Base-by-base conservation (phyloP, 2,888 invertebrate species). In the Cyrtodaria siliqua region DNA sequence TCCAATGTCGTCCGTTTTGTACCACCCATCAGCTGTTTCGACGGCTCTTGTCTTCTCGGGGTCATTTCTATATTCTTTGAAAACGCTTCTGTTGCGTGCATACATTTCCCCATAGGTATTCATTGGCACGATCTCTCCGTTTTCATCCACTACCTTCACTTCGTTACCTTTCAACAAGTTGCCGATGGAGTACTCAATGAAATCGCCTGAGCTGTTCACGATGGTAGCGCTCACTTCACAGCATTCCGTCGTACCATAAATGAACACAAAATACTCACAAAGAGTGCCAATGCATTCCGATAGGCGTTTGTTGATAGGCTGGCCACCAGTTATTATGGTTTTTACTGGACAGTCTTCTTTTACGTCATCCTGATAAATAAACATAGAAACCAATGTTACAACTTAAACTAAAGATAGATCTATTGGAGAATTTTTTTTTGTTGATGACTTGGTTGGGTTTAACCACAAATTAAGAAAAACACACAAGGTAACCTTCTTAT, bases 171-270 rank as follows among this genome's bases (percentile, higher is more conserved):
- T 23, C 6, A 20, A 8, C 4, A 20, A 2, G n/a, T 3, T 9
- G 16, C 44, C 44, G 16, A 3, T 9, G 6, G 44, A 44, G 16
- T 44, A 18, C 4, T 44, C 44, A 18, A 18, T 44, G 16, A 44
- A 44, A 16, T 16, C 16, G 16, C 16, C 44, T 18, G 6, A 16
- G 16, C 16, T 44, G 16, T 16, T 44, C 24, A 40, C n/a, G 20
- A 53, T 16, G 23, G 29, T 14, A 18, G 16, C 0, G n/a, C 24
- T 3, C 2, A 26, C 40, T 2, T 16, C 23, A 8, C 42, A 18
- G n/a, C 40, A 53, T 26, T 63, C 63, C 26, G 63, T 53, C 8
- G 42, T 42, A 2, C 63, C 63, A 42, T 63, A 63, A 14, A 38
- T 53, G 16, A 38, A n/a, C 20, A 33, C 8, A 4, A 63, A 12